A percentile compares a stretch with the other conserved stretches of the same genome.
Evolutionary conservation across 2,113 vertebrate genomes (phyloP).

Genomic region (Leptosomus discolor): DNA sequence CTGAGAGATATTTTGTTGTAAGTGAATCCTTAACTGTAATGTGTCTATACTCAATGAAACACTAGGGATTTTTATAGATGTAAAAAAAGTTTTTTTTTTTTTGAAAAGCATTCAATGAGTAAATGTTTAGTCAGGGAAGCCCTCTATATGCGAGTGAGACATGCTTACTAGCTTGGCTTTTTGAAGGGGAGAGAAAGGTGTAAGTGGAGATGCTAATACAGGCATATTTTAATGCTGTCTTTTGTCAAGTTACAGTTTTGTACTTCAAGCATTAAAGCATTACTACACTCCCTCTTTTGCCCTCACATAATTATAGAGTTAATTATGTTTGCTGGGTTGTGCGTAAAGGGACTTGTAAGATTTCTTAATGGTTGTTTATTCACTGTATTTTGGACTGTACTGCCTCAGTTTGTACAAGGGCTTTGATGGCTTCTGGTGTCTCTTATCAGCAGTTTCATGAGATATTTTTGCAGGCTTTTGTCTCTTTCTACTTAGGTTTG

Average conservation of each 20-base stretch:
- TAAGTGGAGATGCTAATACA: slow-evolving; percentile 30
- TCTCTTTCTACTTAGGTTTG: background rate
- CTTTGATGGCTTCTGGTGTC: background rate
- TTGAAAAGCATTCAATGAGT: background rate
- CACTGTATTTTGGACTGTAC: background rate
- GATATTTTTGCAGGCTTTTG: background rate
- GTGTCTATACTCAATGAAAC: background rate
- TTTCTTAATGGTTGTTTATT: slow-evolving; percentile 41
- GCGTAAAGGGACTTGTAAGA: slow-evolving; percentile 2
- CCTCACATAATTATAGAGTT: slow-evolving; percentile 10
- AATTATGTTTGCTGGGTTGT: slow-evolving; percentile 29
- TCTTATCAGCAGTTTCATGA: background rate
- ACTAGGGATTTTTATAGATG: background rate
- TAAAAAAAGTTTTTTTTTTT: no score
- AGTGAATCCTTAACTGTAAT: background rate
- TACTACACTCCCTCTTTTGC: slow-evolving; percentile 6
- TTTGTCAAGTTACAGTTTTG: slow-evolving; percentile 31
- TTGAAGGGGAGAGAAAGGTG: background rate
- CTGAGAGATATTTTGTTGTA: background rate
- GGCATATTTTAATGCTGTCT: slow-evolving; percentile 1
- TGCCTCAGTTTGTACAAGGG: background rate
- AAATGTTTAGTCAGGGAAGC: background rate
- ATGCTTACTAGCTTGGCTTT: background rate
- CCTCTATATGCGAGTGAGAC: background rate
- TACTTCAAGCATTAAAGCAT: background rate